phyloP scores from a whole-genome alignment of 2,797 vertebrate species.

The Characodon lateralis region DNA sequence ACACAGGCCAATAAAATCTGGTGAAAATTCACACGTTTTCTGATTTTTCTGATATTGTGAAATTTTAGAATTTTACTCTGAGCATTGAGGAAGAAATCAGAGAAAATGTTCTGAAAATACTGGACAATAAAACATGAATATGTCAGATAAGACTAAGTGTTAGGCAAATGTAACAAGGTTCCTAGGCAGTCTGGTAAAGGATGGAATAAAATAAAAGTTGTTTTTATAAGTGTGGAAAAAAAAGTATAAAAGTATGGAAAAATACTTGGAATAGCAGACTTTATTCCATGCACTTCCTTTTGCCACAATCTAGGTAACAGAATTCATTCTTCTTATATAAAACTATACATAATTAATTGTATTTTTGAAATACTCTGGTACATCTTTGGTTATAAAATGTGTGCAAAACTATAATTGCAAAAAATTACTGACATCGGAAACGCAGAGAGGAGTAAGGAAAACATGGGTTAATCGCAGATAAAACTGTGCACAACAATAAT shows the following conservation, averaged over 20 bases:
- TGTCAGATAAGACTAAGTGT: not conserved
- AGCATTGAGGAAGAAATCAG: not conserved
- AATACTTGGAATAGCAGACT: too few relatives aligned
- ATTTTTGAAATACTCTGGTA: too few relatives aligned
- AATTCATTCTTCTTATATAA: too few relatives aligned
- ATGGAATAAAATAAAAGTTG: too few relatives aligned
- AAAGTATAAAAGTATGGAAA: too few relatives aligned
- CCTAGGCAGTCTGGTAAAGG: not conserved
- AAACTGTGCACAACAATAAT: not conserved
- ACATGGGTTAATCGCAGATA: not conserved
- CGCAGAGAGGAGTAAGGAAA: not conserved
- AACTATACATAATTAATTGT: too few relatives aligned
- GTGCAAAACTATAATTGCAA: not conserved
- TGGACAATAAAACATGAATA: not conserved
- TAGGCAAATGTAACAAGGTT: not conserved
- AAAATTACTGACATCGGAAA: not conserved
- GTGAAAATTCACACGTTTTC: constrained; percentile 45
- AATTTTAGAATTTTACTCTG: too few relatives aligned
- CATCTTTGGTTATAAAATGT: too few relatives aligned
- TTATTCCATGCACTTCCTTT: too few relatives aligned
- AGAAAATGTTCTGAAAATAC: not conserved
- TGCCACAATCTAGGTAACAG: too few relatives aligned
- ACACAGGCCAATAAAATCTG: constrained; percentile 82
- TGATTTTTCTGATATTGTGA: not conserved
- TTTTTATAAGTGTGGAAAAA: too few relatives aligned